Base-by-base conservation (phyloP, 2,888 invertebrate species). In the Lymantria monacha region DNA sequence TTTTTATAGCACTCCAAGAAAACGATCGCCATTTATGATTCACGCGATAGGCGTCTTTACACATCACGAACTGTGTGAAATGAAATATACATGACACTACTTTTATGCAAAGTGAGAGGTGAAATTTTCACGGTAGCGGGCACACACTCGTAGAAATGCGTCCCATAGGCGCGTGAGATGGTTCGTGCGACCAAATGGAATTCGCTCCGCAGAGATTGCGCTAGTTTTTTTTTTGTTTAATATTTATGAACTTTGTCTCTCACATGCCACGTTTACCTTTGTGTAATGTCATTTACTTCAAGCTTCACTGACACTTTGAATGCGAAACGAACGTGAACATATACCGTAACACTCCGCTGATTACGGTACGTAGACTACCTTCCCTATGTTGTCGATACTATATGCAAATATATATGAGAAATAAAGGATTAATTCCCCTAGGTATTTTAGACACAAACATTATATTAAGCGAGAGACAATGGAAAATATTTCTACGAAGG, bases 1-100 rank as follows among this genome's bases (percentile, higher is more conserved):
- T 70, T 77, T 81, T 78, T 79, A 82, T 74, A 79, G 63, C 66
- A 68, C 73, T 73, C 69, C 70, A 68, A 74, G 76, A 78, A 87
- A 88, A 80, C 83, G 83, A 84, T 87, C 66, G 70, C 59, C 81
- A 86, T 85, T 81, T 82, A 88, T 85, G 83, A 85, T 88, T 87
- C 87, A 86, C 70, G 81, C 75, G 74, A 81, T 85, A 82, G 78
- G 79, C 78, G 68, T 81, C 76, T 81, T 82, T 75, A 77, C 76
- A 76, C 79, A 78, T 82, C 81, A 83, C 79, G 76, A 78, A 77
- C 59, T 70, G 64, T 63, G 70, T 60, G 71, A 71, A 80, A 81
- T 86, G 73, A 85, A 85, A 83, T 83, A 87, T 85, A 82, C 80
- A 87, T 82, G 81, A 75, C 74, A 78, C 78, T 81, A 80, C 76